Evolutionary conservation across 2,113 vertebrate species (phyloP), one percentile per base, ranked within the genome.

Genomic region (Dipodomys stephensi): DNA sequence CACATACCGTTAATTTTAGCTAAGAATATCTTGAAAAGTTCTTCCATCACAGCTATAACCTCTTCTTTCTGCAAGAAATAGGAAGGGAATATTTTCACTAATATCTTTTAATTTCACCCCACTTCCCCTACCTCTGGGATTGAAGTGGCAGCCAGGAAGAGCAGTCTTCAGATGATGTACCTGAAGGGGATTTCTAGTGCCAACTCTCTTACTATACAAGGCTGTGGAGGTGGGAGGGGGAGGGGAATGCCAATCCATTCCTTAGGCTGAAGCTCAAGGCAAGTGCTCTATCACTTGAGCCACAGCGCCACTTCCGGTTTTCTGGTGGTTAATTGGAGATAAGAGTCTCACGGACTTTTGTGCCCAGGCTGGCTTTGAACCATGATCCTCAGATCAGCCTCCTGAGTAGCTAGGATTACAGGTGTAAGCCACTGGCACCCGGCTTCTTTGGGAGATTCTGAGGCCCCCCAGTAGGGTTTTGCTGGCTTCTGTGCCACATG

Each of bases 61-160:
- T 62, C 7, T 0, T 62, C 62, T 1, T 7, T 28, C 96, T 97
- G 86, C 35, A 96, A 95, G 62, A 93, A 44, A 88, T 3, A 20
- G 30, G 67, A 73, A 57, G 53, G 1, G 10, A 77, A 27, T 18
- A 11, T 81, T 94, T 84, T 72, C 68, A 57, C 68, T 35, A 53
- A 16, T 39, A 30, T 27, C 35, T 32, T 49, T 60, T 49, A 3
- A n/a, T 25, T n/a, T 62, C 9, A 57, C 53, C 53, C 15, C 13
- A 4, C 25, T 64, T 27, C 53, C 27, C 7, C 53, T 13, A 8
- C 18, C 11, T 27, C 53, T 23, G 4, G 13, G 67, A 28, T 25
- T 20, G 30, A 68, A 4, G 8, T 44, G 9, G 28, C 3, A 15
- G 12, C 49, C 19, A 12, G 69, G 53, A 23, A 65, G 64, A 30